Evolutionary conservation across 1,140 invertebrate genomes (phyloP).

Genomic region (Cydia amplana): DNA sequence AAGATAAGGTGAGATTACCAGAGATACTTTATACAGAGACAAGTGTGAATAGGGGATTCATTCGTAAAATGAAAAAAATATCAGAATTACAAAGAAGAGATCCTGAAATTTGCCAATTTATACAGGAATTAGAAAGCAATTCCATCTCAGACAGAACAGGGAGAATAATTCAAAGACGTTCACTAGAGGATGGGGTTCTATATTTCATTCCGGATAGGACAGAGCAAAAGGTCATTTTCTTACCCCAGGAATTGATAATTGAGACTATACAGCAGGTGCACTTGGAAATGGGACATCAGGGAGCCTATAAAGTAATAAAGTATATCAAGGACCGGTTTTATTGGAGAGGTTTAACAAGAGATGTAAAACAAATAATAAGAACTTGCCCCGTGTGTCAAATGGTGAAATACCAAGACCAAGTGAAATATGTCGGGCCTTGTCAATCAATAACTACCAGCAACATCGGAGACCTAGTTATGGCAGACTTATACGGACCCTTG

Average conservation of each 20-base stretch:
- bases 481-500: slow-evolving; percentile 7
- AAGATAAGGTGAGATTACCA: slow-evolving; percentile 34
- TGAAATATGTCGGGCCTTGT: slow-evolving; percentile 9
- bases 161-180: slow-evolving; percentile 29
- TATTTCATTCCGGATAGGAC: neutral
- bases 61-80: slow-evolving; percentile 30
- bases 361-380: neutral
- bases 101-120: neutral
- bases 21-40: slow-evolving; percentile 35
- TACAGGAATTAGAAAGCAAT: slow-evolving; percentile 31
- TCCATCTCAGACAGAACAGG: slow-evolving; percentile 6
- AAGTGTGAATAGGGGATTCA: slow-evolving; percentile 30
- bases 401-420: neutral
- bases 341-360: neutral
- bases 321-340: neutral
- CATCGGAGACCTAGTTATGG: neutral
- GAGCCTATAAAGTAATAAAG: neutral
- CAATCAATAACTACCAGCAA: neutral
- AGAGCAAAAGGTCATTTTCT: too few relatives aligned
- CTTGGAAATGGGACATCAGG: neutral
- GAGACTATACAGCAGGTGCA: neutral
- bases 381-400: neutral
- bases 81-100: neutral
- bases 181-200: neutral
- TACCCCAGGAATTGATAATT: neutral